Conservation (phyloP, 1,140 invertebrate species). For the Lepidurus arcticus region DNA sequence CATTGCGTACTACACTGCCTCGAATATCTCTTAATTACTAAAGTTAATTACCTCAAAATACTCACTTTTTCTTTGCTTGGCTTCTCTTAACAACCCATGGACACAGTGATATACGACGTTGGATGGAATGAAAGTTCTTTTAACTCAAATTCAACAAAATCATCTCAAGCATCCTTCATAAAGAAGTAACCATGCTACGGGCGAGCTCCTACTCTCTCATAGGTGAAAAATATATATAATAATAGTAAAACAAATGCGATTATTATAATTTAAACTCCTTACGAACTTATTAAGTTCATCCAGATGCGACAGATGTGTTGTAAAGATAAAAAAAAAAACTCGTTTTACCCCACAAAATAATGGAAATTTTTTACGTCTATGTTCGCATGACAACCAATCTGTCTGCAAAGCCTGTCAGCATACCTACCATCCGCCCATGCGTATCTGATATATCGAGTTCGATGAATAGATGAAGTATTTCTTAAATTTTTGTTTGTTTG, state of each 20-base stretch:
- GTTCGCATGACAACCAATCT: neutral
- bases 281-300: too few species aligned
- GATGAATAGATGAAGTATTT: neutral
- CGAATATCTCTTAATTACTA: neutral
- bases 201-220: neutral
- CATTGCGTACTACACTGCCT: neutral
- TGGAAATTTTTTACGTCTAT: neutral
- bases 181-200: conserved; percentile 1
- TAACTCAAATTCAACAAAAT: neutral
- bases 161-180: neutral
- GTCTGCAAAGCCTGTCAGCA: neutral
- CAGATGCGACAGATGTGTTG: too few species aligned
- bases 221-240: neutral
- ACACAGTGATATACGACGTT: neutral
- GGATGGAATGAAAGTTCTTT: conserved; percentile 14
- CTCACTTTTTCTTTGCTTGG: neutral
- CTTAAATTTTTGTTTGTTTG: too few species aligned
- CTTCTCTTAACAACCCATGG: neutral
- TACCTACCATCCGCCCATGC: neutral
- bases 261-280: too few species aligned
- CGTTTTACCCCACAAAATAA: neutral
- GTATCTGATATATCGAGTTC: neutral
- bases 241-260: too few species aligned
- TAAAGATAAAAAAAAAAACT: too few species aligned
- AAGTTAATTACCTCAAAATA: neutral